These are phyloP conservation scores for Falco concolor DNA, from an alignment of 2,797 vertebrate genomes.

Conservation along the genomic window DNA sequence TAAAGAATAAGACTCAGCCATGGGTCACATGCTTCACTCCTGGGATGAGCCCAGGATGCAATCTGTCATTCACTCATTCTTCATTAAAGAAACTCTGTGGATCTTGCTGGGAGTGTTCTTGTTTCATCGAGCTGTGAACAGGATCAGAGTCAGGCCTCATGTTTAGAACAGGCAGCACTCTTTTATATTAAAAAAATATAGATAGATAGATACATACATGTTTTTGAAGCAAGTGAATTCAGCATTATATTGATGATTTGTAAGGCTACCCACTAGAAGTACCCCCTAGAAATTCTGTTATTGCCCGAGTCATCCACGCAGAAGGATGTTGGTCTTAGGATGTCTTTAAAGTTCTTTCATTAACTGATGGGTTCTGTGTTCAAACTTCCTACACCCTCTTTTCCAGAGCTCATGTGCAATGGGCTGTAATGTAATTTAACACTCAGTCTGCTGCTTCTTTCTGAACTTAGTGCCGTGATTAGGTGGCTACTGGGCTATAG, in stretches of 20 bases:
- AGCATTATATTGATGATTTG: not conserved
- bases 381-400: not conserved
- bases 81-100: not conserved
- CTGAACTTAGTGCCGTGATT: not conserved
- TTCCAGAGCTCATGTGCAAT: not conserved
- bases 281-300: not conserved
- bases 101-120: not conserved
- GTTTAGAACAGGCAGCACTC: not conserved
- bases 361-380: not conserved
- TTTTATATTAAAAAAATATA: not conserved
- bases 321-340: not conserved
- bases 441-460: not conserved
- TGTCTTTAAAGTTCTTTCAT: not conserved
- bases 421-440: not conserved
- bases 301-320: not conserved
- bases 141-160: not conserved
- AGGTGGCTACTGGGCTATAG: not conserved
- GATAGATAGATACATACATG: too few relatives aligned
- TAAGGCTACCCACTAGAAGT: not conserved
- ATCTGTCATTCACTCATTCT: not conserved
- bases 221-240: not conserved
- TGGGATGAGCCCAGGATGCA: not conserved
- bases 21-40: not conserved
- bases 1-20: not conserved
- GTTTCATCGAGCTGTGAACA: not conserved